Base-by-base conservation (phyloP, 2,888 invertebrate genomes). In the Eupithecia tripunctaria region DNA sequence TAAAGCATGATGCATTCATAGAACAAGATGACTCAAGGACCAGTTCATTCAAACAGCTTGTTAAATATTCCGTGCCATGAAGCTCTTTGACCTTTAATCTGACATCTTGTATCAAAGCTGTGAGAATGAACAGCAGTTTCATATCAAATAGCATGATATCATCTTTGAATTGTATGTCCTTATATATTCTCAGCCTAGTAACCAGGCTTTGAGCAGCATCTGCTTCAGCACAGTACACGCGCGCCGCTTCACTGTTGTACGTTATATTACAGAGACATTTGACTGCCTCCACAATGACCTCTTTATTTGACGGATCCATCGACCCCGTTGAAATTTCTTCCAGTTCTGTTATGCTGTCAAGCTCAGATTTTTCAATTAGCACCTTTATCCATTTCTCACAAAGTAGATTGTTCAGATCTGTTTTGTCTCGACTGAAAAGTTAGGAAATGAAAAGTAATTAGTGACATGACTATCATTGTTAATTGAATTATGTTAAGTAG, bases 211-310 rank as follows among this genome's bases (percentile, higher is more conserved):
- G 96, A 10, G 97, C 95, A 67, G 94, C 88, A 95, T 95, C 82
- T 94, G 96, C 95, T 95, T 96, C 82, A 1, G 92, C 92, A 84
- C 94, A 94, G n/a, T 92, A 79, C 2, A 87, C 88, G 25, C 93
- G 82, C 0, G 93, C 91, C 2, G 88, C 89, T 78, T 93, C 92
- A 82, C 94, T 92, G 87, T 99, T 98, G 86, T 96, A 98, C 70
- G 98, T 95, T 79, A 99, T 94, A 89, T 99, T 99, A 87, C 97
- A 98, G 14, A 99, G 93, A 85, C 98, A 97, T 91, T 99, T 99
- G 70, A 97, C 92, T 0, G 98, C 97, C 91, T 98, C 98, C 8
- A 97, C 93, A 2, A 95, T 95, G 32, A 96, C 93, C 87, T 95
- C 90, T 86, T 96, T 95, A 41, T 91, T 86, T 73, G 91, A 89